A percentile compares a stretch with the other conserved stretches of the same genome.
Evolutionary conservation across 2,888 invertebrate genomes (phyloP).

Genomic region (Rhamnusium bicolor): DNA sequence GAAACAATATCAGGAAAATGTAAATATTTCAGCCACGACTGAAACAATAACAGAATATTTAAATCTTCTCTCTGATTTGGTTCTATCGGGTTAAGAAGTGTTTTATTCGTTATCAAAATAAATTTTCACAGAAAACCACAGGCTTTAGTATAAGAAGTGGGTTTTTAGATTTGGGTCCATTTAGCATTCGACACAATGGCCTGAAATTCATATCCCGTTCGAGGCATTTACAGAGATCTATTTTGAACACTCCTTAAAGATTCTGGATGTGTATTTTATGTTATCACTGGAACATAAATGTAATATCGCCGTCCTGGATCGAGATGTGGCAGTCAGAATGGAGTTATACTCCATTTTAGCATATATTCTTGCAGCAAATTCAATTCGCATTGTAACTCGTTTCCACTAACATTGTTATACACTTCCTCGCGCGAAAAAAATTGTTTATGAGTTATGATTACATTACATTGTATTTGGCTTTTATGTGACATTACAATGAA

Average conservation of each 20-base stretch:
- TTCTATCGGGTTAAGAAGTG: slow-evolving; percentile 23
- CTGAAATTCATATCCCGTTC: slow-evolving; percentile 55
- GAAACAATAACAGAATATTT: neutral
- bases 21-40: neutral
- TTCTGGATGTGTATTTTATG: slow-evolving; percentile 56
- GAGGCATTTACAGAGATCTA: slow-evolving; percentile 43
- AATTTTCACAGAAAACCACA: slow-evolving; percentile 41
- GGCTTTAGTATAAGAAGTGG: slow-evolving; percentile 45
- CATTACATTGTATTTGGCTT: slow-evolving; percentile 39
- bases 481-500: slow-evolving; percentile 38
- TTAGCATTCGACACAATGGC: slow-evolving; percentile 51
- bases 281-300: slow-evolving; percentile 57
- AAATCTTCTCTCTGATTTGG: neutral
- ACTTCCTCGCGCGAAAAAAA: slow-evolving; percentile 43
- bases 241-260: slow-evolving; percentile 49
- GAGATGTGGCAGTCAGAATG: slow-evolving; percentile 40
- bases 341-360: slow-evolving; percentile 42
- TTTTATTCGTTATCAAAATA: slow-evolving; percentile 42
- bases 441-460: slow-evolving; percentile 51
- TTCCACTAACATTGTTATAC: slow-evolving; percentile 46
- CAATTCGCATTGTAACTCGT: slow-evolving; percentile 50
- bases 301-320: slow-evolving; percentile 45
- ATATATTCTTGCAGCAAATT: slow-evolving; percentile 45
- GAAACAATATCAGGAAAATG: no score
- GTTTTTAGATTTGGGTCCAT: slow-evolving; percentile 47